A percentile compares a stretch with the other conserved stretches of the same genome.
Evolutionary conservation across 2,797 vertebrate genomes (phyloP).

Genomic region (Melanotaenia trifasciata): DNA sequence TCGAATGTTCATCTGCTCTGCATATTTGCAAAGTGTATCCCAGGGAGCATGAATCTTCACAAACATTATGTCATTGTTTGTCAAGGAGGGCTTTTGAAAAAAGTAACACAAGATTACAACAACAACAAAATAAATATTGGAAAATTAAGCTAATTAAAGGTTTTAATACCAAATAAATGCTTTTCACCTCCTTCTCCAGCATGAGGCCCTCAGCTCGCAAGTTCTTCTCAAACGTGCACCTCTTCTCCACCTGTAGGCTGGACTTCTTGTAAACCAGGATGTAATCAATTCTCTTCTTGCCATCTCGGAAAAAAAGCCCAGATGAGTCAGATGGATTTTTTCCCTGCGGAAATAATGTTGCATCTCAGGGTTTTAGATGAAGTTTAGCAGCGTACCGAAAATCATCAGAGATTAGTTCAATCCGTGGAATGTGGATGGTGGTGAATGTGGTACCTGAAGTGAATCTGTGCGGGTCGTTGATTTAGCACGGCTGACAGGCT

Average conservation of each 20-base stretch:
- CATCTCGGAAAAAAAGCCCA: constrained; percentile 94
- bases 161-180: not conserved
- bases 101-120: constrained; percentile 1
- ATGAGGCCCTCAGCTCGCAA: constrained; percentile 95
- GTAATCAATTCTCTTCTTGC: constrained; percentile 97
- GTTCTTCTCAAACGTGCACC: constrained; percentile 97
- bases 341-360: constrained; percentile 63
- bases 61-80: constrained; percentile 97
- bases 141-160: not conserved
- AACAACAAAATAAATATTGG: too few species aligned
- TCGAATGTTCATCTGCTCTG: constrained; percentile 97
- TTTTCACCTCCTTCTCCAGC: constrained; percentile 94
- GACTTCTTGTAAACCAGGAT: constrained; percentile 98
- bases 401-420: not conserved
- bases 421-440: not conserved
- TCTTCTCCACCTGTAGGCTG: constrained; percentile 94
- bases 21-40: constrained; percentile 97
- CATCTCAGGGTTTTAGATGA: constrained; percentile 8
- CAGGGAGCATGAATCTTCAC: constrained; percentile 97
- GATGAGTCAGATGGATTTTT: constrained; percentile 82
- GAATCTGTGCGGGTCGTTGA: constrained; percentile 85
- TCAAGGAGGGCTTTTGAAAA: constrained; percentile 90
- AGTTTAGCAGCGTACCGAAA: not conserved
- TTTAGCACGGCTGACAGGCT: constrained; percentile 85
- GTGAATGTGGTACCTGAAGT: constrained; percentile 82